Conservation (phyloP, 2,888 invertebrate genomes). For the Apodemia mormo region DNA sequence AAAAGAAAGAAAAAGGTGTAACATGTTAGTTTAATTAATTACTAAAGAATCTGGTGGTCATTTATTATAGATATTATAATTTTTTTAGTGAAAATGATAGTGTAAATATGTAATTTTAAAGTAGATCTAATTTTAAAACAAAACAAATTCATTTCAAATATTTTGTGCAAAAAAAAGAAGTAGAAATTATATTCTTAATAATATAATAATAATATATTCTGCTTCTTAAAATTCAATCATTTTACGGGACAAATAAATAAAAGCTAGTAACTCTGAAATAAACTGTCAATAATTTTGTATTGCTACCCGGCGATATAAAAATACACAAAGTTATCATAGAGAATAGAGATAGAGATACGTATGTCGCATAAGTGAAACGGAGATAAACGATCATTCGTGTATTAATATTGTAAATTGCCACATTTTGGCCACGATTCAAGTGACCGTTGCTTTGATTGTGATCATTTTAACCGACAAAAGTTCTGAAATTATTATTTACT, state of each 20-base stretch:
- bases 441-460: slow-evolving; percentile 72
- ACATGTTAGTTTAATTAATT: too few relatives aligned
- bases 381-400: slow-evolving; percentile 32
- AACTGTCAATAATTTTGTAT: slow-evolving; percentile 31
- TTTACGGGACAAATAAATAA: background rate
- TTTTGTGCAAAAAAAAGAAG: too few relatives aligned
- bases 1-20: too few relatives aligned
- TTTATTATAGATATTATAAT: too few relatives aligned
- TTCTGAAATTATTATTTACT: slow-evolving; percentile 24
- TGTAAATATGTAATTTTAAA: too few relatives aligned
- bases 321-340: slow-evolving; percentile 27
- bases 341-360: slow-evolving; percentile 37
- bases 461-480: slow-evolving; percentile 37
- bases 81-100: too few relatives aligned
- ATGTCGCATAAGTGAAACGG: slow-evolving; percentile 32
- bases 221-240: too few relatives aligned
- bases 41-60: too few relatives aligned
- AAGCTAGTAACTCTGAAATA: slow-evolving; percentile 27
- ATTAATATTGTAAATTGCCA: slow-evolving; percentile 7
- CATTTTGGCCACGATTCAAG: slow-evolving; percentile 49
- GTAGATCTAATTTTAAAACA: too few relatives aligned
- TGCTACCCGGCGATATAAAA: slow-evolving; percentile 45
- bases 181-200: too few relatives aligned
- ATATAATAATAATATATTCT: too few relatives aligned
- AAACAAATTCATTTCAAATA: too few relatives aligned